Base-by-base conservation (phyloP, 2,797 vertebrate genomes). In the Lutjanus argentimaculatus region DNA sequence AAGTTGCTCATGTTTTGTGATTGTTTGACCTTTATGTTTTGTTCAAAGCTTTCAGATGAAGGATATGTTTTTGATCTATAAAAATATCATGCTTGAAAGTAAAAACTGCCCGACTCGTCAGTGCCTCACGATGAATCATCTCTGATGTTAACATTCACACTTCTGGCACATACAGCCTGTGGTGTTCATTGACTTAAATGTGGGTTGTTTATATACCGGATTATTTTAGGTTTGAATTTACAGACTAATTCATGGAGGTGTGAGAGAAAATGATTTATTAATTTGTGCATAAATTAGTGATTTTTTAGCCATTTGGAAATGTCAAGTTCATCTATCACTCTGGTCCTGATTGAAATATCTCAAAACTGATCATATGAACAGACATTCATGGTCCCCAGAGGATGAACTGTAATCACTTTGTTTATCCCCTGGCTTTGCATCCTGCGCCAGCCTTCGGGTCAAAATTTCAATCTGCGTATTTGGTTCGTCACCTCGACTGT, bases 1-100 rank as follows among this genome's bases (percentile, higher is more conserved):
- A 86, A 78, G 73, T 82, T 87, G 74, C 74, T 82, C 79, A 75
- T 84, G 76, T 90, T 72, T 67, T 85, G 85, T 87, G 80, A 69
- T 72, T 67, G 80, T 85, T 84, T 80, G 77, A 85, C 72, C 21
- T 85, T 88, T 77, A 77, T 80, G 84, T 88, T 92, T 90, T 73
- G 63, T 81, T 83, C 70, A 72, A 56, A 81, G 83, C 88, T 91
- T 91, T 90, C 69, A 67, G 80, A 87, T 89, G 66, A 81, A 84
- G 62, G 56, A 79, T 76, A 70, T 88, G 88, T 89, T 91, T 92
- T 94, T 82, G 72, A 86, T 82, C 83, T 80, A 87, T 91, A 84
- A 89, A 87, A 67, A 72, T 55, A 75, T 71, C 40, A 75, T 89
- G 85, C 84, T 83, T 87, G 76, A 85, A 85, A 89, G 21, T 74